These are phyloP conservation scores for Empidonax alnorum DNA, from an alignment of 2,113 vertebrate species.

Conservation along the genomic window DNA sequence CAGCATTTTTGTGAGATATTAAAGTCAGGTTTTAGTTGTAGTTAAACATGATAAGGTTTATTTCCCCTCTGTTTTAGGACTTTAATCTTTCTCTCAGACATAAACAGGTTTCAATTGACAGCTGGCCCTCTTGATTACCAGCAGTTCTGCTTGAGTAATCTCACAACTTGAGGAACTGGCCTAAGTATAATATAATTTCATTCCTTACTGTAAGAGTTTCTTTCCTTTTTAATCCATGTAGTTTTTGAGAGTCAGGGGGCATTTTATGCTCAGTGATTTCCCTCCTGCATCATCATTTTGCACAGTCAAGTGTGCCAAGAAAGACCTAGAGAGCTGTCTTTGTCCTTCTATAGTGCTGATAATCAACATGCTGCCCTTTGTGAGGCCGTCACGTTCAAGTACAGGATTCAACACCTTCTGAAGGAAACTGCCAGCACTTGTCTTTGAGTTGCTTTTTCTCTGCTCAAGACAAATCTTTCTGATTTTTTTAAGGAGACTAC, in stretches of 20 bases:
- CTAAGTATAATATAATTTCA: neutral
- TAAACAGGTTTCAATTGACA: neutral
- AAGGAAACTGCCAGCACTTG: neutral
- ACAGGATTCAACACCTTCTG: neutral
- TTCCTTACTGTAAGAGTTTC: neutral
- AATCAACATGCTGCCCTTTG: neutral
- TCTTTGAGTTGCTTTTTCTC: neutral
- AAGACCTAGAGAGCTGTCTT: neutral
- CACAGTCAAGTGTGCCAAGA: neutral
- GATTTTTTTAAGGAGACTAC: neutral
- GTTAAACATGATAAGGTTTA: neutral
- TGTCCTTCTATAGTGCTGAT: neutral
- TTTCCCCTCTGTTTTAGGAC: constrained; percentile 7
- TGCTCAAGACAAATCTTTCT: neutral
- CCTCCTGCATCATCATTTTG: neutral
- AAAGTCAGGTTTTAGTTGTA: neutral
- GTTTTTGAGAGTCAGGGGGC: neutral
- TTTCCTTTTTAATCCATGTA: neutral
- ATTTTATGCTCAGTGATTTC: constrained; percentile 1
- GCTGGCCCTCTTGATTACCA: neutral
- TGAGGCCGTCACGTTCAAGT: neutral
- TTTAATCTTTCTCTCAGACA: neutral
- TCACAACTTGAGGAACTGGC: neutral
- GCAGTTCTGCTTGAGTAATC: neutral
- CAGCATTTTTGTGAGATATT: neutral